Evolutionary conservation across 2,888 invertebrate genomes (phyloP), one percentile per base, ranked within the genome.

Genomic region (Pandemis cinnamomeana): DNA sequence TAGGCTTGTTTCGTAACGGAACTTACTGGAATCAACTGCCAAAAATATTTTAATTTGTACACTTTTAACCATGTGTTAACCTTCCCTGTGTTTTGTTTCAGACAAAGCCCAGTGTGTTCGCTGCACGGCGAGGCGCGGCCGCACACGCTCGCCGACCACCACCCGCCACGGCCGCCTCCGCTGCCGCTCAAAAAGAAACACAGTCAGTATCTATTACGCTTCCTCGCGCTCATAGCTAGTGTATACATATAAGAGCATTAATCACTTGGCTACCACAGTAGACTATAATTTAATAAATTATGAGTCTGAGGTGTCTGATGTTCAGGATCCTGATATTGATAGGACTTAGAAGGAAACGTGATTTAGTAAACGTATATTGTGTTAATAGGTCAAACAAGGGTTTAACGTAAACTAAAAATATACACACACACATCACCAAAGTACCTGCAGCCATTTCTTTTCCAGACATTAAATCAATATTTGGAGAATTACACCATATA

Each of bases 101-200:
- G 92, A 78, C 82, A 90, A 79, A 84, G 86, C 46, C 85, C 89
- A 5, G 83, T 86, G 76, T 93, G 92, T 77, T 85, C 91, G 69
- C 82, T 93, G 85, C 89, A 93, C 84, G 91, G 90, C 75, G 94
- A 93, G 75, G 88, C 90, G 80, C 88, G 94, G 60, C 94, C 94
- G 78, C 94, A 94, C 82, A 94, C 94, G 79, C 84, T 94, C 76
- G 94, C 93, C 68, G 93, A 93, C 80, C 92, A 93, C 80, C 91
- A 93, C 78, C 89, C 92, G 78, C 96, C 96, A 81, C 97, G 98
- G 60, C 97, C 98, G 77, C 99, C 99, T 77, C 99, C 99, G 67
- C 93, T 99, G 79, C 99, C 99, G 60, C 96, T 97, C 63, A 99
- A 99, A 95, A 98, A 98, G 92, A 97, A 97, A 91, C 97, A 99